phyloP scores from a whole-genome alignment of 1,140 invertebrate species.

The Pomacea maculata region DNA sequence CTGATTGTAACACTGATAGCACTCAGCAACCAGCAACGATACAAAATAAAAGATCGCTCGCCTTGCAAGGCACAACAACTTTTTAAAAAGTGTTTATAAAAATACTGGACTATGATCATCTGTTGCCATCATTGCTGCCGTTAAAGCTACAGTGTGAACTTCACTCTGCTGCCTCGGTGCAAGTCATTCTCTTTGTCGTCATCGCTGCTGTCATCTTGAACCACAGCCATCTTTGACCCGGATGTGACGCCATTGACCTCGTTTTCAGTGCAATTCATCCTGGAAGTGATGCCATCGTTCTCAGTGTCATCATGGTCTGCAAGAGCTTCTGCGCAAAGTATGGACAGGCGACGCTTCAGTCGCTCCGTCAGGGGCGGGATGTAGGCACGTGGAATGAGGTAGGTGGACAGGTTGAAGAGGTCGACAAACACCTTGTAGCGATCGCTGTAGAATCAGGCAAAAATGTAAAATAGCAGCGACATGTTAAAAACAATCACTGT shows the following conservation, averaged over 20 bases:
- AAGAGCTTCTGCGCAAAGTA: constrained; percentile 38
- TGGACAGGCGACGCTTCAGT: constrained; percentile 70
- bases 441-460: constrained; percentile 75
- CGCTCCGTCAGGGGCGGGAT: constrained; percentile 86
- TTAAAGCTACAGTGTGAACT: too few relatives aligned
- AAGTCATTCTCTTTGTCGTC: not conserved
- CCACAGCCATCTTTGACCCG: not conserved
- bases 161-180: not conserved
- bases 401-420: constrained; percentile 96
- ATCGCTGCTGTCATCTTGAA: not conserved
- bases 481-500: not conserved
- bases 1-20: too few relatives aligned
- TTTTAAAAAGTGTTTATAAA: too few relatives aligned
- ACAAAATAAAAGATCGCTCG: too few relatives aligned
- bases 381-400: constrained; percentile 88
- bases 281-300: constrained; percentile 6
- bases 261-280: not conserved
- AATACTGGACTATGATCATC: too few relatives aligned
- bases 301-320: constrained; percentile 19
- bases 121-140: too few relatives aligned
- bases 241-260: not conserved
- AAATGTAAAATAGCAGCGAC: constrained; percentile 17
- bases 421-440: constrained; percentile 99
- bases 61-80: too few relatives aligned
- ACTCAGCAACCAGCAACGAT: too few relatives aligned